Evolutionary conservation across 2,888 invertebrate genomes (phyloP), one percentile per base, ranked within the genome.

Genomic region (Peribatodes rhomboidaria): DNA sequence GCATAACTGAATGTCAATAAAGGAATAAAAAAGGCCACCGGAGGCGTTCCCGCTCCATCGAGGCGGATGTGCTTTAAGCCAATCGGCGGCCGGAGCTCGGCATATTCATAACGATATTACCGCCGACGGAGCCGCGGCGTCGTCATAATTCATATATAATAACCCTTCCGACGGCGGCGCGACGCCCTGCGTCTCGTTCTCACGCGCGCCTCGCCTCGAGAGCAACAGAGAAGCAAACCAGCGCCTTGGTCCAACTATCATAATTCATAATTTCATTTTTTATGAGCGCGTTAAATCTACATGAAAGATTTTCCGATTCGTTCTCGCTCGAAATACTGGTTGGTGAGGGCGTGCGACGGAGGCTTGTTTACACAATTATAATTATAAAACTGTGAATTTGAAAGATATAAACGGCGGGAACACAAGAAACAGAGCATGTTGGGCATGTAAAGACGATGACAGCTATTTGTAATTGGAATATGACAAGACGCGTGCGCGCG

Each of bases 21-120:
- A 91, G 88, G 88, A 91, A 87, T 89, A 92, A 93, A 93, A 91
- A 91, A 89, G 85, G 76, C 87, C 87, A 88, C 85, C 89, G 87
- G 83, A 92, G 93, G 92, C 92, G 93, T 89, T 87, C 90, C 93
- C 92, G 84, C 84, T 84, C 84, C 83, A 79, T 77, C 85, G 86
- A 92, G 90, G 90, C 92, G 91, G 90, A 88, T 88, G 86, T 89
- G 83, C 88, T 87, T 85, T 85, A 92, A 87, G 82, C 94, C 94
- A 93, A 94, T 93, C 87, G 86, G 90, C 86, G 92, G 85, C 77
- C 87, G 77, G 87, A 85, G 80, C 88, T 82, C 85, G 83, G 90
- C 90, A 93, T 94, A 94, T 93, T 94, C 94, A 94, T 94, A 93
- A 93, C 90, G 91, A 89, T 93, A 93, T 93, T 94, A 92, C 93